These are phyloP conservation scores for Acanthurus lineatus DNA, from an alignment of 2,797 vertebrate species.

Conservation along the genomic window DNA sequence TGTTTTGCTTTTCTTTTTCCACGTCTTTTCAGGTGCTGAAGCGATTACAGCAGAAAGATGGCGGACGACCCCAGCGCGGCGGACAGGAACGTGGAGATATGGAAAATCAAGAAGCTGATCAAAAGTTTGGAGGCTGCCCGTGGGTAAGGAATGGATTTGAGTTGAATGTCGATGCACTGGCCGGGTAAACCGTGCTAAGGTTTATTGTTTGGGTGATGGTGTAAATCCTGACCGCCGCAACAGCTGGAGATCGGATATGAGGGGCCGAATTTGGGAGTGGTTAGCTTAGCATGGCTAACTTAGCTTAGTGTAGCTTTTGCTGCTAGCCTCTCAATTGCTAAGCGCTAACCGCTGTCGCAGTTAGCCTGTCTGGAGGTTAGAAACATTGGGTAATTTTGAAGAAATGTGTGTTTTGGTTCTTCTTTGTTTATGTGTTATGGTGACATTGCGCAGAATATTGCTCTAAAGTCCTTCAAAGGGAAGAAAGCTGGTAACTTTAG, in stretches of 20 bases:
- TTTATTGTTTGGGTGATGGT: not conserved
- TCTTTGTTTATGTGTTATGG: not conserved
- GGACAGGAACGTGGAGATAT: constrained; percentile 99
- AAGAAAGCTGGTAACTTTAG: not conserved
- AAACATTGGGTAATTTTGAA: not conserved
- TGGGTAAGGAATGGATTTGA: constrained; percentile 85
- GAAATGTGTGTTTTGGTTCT: not conserved
- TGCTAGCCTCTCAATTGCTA: constrained; percentile 59
- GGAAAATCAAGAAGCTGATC: constrained; percentile 99
- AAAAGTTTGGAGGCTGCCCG: constrained; percentile 98
- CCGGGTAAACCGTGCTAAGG: accelerated
- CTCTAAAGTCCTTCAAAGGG: accelerated
- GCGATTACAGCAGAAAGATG: constrained; percentile 92
- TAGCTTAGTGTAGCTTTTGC: constrained; percentile 56
- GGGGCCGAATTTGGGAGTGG: constrained; percentile 83
- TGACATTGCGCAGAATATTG: not conserved
- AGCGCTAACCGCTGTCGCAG: constrained; percentile 36
- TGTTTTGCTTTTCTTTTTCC: constrained; percentile 36
- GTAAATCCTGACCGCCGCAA: constrained; percentile 48
- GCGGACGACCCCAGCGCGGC: constrained; percentile 99
- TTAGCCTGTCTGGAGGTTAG: not conserved
- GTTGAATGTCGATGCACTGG: not conserved
- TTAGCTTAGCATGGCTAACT: constrained; percentile 80
- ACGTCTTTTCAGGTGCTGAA: constrained; percentile 83
- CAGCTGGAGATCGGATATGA: constrained; percentile 74